A percentile compares a stretch with the other conserved stretches of the same genome.
These are phyloP conservation scores for Brachionus asplanchnoidis DNA, from an alignment of 1,140 invertebrate genomes.

Conservation along the genomic window DNA sequence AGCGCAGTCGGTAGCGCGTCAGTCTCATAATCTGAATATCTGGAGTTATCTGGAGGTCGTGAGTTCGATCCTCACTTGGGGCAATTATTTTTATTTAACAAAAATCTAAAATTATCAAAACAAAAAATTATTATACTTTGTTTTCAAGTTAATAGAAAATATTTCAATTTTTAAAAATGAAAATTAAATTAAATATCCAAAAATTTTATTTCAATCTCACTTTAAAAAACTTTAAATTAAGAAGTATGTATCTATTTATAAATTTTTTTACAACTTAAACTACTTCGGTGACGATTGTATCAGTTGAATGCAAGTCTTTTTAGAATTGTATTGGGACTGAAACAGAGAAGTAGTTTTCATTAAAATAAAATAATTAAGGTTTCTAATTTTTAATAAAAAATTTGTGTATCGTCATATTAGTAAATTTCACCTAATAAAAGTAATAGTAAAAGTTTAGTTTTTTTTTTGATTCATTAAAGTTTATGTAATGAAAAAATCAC, in stretches of 20 bases:
- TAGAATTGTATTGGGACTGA: neutral
- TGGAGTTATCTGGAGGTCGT: neutral
- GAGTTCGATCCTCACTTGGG: constrained; percentile 8
- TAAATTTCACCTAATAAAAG: too few relatives aligned
- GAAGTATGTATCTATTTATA: neutral
- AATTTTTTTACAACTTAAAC: neutral
- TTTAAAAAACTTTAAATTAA: neutral
- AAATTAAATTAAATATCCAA: neutral
- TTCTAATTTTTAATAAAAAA: too few relatives aligned
- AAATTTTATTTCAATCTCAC: neutral
- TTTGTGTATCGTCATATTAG: too few relatives aligned
- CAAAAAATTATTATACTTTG: neutral
- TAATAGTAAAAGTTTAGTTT: too few relatives aligned
- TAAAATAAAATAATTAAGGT: too few relatives aligned
- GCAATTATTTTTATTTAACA: neutral
- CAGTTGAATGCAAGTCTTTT: neutral
- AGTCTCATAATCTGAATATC: neutral
- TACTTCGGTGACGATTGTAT: neutral
- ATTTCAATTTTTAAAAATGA: neutral
- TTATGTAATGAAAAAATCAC: too few relatives aligned
- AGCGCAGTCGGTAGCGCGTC: constrained; percentile 20
- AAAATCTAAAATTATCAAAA: neutral
- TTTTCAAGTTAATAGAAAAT: neutral
- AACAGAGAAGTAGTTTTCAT: neutral
- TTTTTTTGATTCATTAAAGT: too few relatives aligned